Conservation (phyloP, 2,888 invertebrate species). For the Hecatera dysodea region DNA sequence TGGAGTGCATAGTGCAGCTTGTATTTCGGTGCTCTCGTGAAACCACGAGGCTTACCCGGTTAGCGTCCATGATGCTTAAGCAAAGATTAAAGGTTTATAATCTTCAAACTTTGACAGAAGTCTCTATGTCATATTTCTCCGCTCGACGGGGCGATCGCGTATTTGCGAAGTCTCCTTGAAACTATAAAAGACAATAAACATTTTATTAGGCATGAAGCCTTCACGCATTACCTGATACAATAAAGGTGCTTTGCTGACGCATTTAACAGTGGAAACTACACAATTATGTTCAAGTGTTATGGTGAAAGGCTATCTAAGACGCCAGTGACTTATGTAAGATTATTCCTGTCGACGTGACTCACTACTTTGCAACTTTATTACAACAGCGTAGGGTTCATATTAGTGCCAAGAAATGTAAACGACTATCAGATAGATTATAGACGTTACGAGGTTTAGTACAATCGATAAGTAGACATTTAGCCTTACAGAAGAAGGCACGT, state of each 20-base stretch:
- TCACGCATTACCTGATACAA: slow-evolving; percentile 74
- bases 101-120: slow-evolving; percentile 76
- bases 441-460: slow-evolving; percentile 49
- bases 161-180: slow-evolving; percentile 87
- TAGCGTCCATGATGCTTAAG: slow-evolving; percentile 82
- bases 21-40: slow-evolving; percentile 73
- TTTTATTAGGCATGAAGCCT: slow-evolving; percentile 79
- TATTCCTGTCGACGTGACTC: slow-evolving; percentile 39
- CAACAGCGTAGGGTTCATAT: slow-evolving; percentile 33
- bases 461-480: slow-evolving; percentile 52
- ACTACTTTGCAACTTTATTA: slow-evolving; percentile 46
- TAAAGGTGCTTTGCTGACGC: slow-evolving; percentile 77
- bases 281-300: slow-evolving; percentile 60
- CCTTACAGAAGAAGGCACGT: slow-evolving; percentile 21
- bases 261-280: slow-evolving; percentile 68
- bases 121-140: slow-evolving; percentile 86
- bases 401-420: slow-evolving; percentile 33
- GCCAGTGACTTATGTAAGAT: slow-evolving; percentile 56
- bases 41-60: slow-evolving; percentile 85
- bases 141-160: slow-evolving; percentile 80
- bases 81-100: slow-evolving; percentile 73
- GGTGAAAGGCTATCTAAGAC: slow-evolving; percentile 60
- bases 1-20: slow-evolving; percentile 73
- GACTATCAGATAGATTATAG: slow-evolving; percentile 42
- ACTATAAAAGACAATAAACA: slow-evolving; percentile 87